Evolutionary conservation across 2,797 vertebrate species (phyloP).

Genomic region (Neoniphon sammara): DNA sequence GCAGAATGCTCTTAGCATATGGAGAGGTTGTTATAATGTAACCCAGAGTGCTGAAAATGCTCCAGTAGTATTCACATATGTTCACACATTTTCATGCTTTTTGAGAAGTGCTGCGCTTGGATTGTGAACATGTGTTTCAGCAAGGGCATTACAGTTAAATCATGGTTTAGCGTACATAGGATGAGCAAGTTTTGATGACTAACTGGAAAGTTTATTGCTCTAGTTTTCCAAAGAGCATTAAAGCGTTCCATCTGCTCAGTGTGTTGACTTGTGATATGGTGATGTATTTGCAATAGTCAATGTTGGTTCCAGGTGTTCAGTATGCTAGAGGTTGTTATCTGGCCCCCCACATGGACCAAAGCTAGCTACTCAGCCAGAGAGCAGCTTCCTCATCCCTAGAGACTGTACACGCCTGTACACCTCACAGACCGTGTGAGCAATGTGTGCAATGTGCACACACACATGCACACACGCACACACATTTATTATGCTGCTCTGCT

Average conservation of each 20-base stretch:
- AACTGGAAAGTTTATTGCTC: constrained; percentile 46
- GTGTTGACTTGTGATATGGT: constrained; percentile 37
- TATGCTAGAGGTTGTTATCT: constrained; percentile 42
- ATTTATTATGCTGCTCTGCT: constrained; percentile 79
- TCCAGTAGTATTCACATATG: background rate
- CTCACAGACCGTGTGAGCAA: constrained; percentile 63
- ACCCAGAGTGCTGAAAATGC: background rate
- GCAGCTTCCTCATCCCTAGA: constrained; percentile 58
- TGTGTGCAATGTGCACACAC: background rate
- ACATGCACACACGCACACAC: constrained; percentile 46
- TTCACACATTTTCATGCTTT: constrained; percentile 3
- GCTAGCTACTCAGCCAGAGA: constrained; percentile 53
- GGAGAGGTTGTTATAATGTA: constrained; percentile 4
- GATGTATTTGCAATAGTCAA: constrained; percentile 47
- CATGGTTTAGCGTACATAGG: constrained; percentile 13
- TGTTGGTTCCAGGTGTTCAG: constrained; percentile 66
- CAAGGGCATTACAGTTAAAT: background rate
- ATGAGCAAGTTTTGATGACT: constrained; percentile 27
- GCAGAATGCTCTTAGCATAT: constrained; percentile 7
- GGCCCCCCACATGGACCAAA: constrained; percentile 62
- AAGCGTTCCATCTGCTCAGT: constrained; percentile 59
- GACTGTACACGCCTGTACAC: constrained; percentile 59
- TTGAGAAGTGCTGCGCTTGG: background rate
- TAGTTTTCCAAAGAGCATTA: constrained; percentile 36
- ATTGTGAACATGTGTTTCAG: background rate